Percentiles rank a stretch among this genome's conserved stretches.
Evolutionary conservation across 2,113 vertebrate species (phyloP).

Genomic region (Chaetodon trifascialis): DNA sequence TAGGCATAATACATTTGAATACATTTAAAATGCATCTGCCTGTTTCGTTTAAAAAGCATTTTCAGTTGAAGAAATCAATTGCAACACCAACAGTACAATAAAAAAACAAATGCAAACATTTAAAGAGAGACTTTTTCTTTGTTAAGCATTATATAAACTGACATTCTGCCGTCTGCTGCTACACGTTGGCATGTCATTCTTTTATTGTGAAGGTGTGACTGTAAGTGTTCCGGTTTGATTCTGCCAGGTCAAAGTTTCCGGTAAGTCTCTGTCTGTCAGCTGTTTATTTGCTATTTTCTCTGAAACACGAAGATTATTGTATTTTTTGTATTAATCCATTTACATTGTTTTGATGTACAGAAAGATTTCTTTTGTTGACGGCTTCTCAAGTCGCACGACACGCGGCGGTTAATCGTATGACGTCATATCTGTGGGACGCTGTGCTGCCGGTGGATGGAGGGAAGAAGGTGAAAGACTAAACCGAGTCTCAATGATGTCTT

Average conservation of each 20-base stretch:
- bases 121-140: background rate
- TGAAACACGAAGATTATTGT: no score
- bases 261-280: background rate
- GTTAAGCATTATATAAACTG: background rate
- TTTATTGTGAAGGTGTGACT: background rate
- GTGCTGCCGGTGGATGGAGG: no score
- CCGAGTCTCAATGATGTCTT: background rate
- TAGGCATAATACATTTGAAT: no score
- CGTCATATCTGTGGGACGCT: slow-evolving; percentile 29
- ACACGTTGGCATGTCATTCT: background rate
- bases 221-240: background rate
- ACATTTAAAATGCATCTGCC: no score
- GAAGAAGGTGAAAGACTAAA: slow-evolving; percentile 20
- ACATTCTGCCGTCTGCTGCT: background rate
- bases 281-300: background rate
- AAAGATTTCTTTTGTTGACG: background rate
- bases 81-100: background rate
- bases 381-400: background rate
- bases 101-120: background rate
- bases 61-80: no score
- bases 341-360: background rate
- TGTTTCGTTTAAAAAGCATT: no score
- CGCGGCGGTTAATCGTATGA: background rate
- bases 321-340: background rate
- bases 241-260: background rate